Evolutionary conservation across 2,113 vertebrate species (phyloP), one percentile per base, ranked within the genome.

Genomic region (Hiodon tergisus): DNA sequence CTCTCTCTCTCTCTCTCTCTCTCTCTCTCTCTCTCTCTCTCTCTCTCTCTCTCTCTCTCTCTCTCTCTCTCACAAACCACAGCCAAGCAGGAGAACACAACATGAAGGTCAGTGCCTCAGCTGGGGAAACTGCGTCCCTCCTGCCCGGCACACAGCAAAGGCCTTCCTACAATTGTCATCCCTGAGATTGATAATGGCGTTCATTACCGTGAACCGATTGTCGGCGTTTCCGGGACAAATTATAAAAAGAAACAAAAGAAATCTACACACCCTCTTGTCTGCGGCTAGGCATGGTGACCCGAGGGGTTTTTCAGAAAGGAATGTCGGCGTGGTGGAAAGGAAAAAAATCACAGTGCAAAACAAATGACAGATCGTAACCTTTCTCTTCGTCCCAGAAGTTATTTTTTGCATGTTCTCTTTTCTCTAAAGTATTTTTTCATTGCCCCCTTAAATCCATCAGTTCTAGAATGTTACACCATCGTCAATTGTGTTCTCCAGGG

Each of bases 161-260:
- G 81, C 93, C 93, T 97, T 97, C 95, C 95, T 94, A 90, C 93
- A 87, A 97, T 97, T 97, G 95, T 97, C 91, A 91, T 87, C 88
- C 75, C 87, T 79, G 89, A 96, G 94, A 95, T 94, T 91, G 94
- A 95, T 95, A 94, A 91, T 91, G 87, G 87, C 87, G 92, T 93
- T 94, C 89, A 91, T 94, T 94, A 92, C 90, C 90, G 89, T 93
- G 89, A 88, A 90, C 90, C 93, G 94, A 93, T 91, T 88, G 93
- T 95, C 93, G 93, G 93, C 92, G 94, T 94, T 97, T 97, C 95
- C 95, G 94, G 95, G 92, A 94, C 93, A 94, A 85, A 94, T 94
- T 96, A 94, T 94, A 94, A 94, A 94, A 94, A 93, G 92, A 93
- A 96, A 95, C 94, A 93, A 87, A 94, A 96, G 95, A 95, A 93